Percentiles rank a stretch among this genome's conserved stretches.
These are phyloP conservation scores for Genyomyrus donnyi DNA, from an alignment of 2,113 vertebrate genomes.

Conservation along the genomic window DNA sequence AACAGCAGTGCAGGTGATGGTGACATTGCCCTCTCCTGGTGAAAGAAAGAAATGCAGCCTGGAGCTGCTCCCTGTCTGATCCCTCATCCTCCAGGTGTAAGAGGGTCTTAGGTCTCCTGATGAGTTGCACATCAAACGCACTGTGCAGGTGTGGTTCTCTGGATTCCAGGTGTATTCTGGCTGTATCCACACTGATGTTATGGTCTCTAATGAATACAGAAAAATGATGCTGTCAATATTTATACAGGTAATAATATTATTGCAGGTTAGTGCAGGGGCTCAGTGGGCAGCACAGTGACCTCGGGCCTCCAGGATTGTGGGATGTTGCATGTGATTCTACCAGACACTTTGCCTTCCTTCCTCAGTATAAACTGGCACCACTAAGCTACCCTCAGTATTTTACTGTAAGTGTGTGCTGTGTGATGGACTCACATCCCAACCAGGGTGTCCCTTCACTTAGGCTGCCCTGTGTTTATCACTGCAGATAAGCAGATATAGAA, in stretches of 20 bases:
- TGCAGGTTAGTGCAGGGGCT: not conserved
- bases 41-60: too few relatives aligned
- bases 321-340: not conserved
- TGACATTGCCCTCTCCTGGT: too few relatives aligned
- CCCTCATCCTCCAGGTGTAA: too few relatives aligned
- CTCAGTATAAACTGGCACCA: not conserved
- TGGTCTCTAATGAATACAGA: not conserved
- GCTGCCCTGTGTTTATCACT: too few relatives aligned
- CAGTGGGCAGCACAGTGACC: not conserved
- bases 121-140: too few relatives aligned
- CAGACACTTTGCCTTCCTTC: not conserved
- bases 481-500: not conserved
- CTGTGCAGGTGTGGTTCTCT: not conserved
- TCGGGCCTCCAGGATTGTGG: not conserved
- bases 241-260: not conserved
- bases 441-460: not conserved
- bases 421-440: not conserved
- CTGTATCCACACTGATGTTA: not conserved
- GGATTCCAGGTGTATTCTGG: not conserved
- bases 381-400: not conserved
- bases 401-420: not conserved
- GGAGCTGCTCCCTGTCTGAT: too few relatives aligned
- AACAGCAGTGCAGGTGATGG: too few relatives aligned
- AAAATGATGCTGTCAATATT: not conserved
- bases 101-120: too few relatives aligned